Conservation (phyloP, 2,113 vertebrate genomes). For the Mungos mungo region DNA sequence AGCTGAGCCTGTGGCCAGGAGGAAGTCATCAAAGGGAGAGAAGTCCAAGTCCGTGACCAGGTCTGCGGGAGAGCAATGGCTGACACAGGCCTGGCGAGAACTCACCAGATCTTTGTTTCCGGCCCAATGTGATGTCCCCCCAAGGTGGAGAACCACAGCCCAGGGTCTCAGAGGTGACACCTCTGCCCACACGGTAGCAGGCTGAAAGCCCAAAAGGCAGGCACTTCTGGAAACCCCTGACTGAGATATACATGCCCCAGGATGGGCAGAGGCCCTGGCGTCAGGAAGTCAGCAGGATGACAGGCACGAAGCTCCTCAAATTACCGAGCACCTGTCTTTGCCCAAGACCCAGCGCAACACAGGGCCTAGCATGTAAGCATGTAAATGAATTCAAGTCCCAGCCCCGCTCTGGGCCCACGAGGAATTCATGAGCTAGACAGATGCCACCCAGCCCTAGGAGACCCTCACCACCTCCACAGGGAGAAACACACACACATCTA, state of each 20-base stretch:
- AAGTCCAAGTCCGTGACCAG: conserved; percentile 95
- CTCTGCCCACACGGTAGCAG: background rate
- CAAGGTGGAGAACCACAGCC: background rate
- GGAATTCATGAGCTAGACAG: background rate
- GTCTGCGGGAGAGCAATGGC: conserved; percentile 83
- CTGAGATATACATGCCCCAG: background rate
- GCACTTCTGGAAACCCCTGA: too few species aligned
- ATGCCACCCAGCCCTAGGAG: background rate
- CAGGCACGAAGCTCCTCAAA: background rate
- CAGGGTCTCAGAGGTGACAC: background rate
- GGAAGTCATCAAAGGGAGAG: conserved; percentile 93
- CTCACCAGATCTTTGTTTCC: background rate
- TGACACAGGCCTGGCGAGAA: background rate
- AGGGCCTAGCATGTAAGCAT: background rate
- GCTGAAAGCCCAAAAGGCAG: background rate
- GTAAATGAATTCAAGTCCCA: background rate
- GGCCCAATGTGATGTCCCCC: background rate
- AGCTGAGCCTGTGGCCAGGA: conserved; percentile 92
- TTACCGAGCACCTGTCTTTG: background rate
- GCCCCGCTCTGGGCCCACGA: too few species aligned
- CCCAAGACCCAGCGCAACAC: background rate
- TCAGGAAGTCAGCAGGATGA: background rate
- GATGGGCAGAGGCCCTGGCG: background rate
- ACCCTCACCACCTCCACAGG: background rate
- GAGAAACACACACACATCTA: background rate